phyloP scores from a whole-genome alignment of 1,140 invertebrate species.

The Linepithema humile region DNA sequence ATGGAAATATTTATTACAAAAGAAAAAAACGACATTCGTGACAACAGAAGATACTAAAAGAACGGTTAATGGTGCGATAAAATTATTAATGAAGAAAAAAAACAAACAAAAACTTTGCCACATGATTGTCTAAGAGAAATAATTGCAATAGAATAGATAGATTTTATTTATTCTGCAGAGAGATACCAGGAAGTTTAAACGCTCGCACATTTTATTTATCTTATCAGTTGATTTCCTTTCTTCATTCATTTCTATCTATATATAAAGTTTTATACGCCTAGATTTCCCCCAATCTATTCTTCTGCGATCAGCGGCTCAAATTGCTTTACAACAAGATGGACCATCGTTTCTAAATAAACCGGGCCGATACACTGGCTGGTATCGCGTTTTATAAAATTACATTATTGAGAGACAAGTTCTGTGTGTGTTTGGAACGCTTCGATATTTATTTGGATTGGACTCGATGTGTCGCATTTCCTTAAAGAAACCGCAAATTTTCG shows the following conservation, averaged over 20 bases:
- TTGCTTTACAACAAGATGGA: not conserved
- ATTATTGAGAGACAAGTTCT: not conserved
- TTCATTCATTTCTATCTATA: slow-evolving; percentile 15
- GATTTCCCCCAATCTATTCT: not conserved
- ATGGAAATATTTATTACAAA: not conserved
- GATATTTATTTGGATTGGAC: slow-evolving; percentile 1
- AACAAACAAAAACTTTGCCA: not conserved
- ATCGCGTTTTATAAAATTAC: slow-evolving; percentile 37
- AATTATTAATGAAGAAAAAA: not conserved
- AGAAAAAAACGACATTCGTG: not conserved
- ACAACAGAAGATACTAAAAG: not conserved
- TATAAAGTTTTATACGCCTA: slow-evolving; percentile 18
- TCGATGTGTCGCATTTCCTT: not conserved
- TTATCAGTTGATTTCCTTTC: slow-evolving; percentile 22
- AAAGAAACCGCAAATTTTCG: not conserved
- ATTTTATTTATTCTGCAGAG: slow-evolving; percentile 14
- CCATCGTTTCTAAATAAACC: not conserved
- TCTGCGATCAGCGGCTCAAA: not conserved
- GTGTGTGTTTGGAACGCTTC: not conserved
- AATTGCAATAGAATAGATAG: slow-evolving; percentile 16
- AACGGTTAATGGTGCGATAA: not conserved
- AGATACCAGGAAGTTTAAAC: slow-evolving; percentile 17
- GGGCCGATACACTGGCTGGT: too few relatives aligned
- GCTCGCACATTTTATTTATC: slow-evolving; percentile 23
- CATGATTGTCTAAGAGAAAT: not conserved